A percentile compares a stretch with the other conserved stretches of the same genome.
Conservation (phyloP, 1,140 invertebrate species). For the Sesamia nonagrioides region DNA sequence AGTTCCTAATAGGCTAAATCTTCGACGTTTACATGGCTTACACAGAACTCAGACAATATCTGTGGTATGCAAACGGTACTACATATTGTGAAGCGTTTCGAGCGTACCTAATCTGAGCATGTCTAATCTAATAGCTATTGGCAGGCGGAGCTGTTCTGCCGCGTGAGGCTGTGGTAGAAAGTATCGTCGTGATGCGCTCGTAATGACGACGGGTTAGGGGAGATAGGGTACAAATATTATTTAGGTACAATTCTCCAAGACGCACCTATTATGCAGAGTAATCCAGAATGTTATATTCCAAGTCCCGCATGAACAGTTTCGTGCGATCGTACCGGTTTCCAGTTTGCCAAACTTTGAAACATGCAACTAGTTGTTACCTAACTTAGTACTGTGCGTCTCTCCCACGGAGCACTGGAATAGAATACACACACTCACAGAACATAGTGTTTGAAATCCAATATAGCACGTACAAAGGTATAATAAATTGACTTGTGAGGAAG, state of each 20-base stretch:
- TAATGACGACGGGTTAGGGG: conserved; percentile 26
- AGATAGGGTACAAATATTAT: conserved; percentile 26
- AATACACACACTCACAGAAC: neutral
- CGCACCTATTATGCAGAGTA: neutral
- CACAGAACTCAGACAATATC: conserved; percentile 21
- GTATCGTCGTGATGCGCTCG: conserved; percentile 12
- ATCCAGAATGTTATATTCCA: conserved; percentile 20
- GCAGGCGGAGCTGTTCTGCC: conserved; percentile 6
- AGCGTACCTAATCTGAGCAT: conserved; percentile 15
- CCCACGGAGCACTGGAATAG: neutral
- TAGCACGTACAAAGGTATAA: conserved; percentile 35
- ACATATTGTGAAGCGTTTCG: conserved; percentile 30
- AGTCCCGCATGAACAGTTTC: conserved; percentile 11
- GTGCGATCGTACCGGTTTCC: neutral
- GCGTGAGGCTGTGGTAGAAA: conserved; percentile 7
- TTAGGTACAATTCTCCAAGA: conserved; percentile 9
- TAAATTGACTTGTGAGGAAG: conserved; percentile 48
- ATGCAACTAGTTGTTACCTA: conserved; percentile 38
- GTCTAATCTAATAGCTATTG: conserved; percentile 33
- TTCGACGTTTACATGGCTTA: conserved; percentile 18
- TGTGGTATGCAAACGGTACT: conserved; percentile 24
- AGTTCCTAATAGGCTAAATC: conserved; percentile 17
- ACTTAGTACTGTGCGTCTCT: conserved; percentile 12
- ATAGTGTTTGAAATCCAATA: conserved; percentile 36
- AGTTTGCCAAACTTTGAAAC: conserved; percentile 10